Base-by-base conservation (phyloP, 2,113 vertebrate species). In the Urocynchramus pylzowi region DNA sequence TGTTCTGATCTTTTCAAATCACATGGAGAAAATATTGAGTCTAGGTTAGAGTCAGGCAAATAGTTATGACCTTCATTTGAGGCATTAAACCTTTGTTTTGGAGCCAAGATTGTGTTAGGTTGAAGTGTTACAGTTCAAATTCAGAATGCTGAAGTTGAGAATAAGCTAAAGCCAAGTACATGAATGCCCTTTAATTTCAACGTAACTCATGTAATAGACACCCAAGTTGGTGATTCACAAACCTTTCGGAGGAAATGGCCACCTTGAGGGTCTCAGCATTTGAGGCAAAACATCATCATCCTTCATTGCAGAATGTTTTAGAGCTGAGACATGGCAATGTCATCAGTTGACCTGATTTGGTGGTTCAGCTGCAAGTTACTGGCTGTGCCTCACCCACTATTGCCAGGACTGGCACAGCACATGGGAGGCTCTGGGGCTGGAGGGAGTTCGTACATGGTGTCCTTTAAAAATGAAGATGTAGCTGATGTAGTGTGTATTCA, bases 21-120 rank as follows among this genome's bases (percentile, higher is more conserved):
- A 42, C 49, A 19, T 84, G 96, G 89, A 95, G 87, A 84, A 95
- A 96, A 96, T 95, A 96, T 68, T 97, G 84, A 71, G 84, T 87
- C 69, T 81, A 27, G 64, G 70, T 75, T 94, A 81, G 86, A 95
- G 69, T 78, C 7, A 3, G 79, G 96, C 93, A 96, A 96, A 97
- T 95, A 97, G 94, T 93, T 95, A 91, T 95, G 93, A 97, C 96
- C 94, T 96, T 97, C 95, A 95, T 96, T 96, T 93, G 60, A 94
- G 68, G 64, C 79, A 92, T 65, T 89, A 86, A 95, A 78, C 65
- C 79, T 96, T 86, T 92, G 68, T 81, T 90, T 97, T 90, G 75
- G 76, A 84, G 17, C 73, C 59, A 61, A 92, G 86, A 28, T 90
- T 94, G 74, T 93, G 79, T 92, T 90, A 77, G 76, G 65, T 60